Percentiles rank a stretch among this genome's conserved stretches.
Conservation (phyloP, 2,888 invertebrate genomes). For the Hoplodrina ambigua region DNA sequence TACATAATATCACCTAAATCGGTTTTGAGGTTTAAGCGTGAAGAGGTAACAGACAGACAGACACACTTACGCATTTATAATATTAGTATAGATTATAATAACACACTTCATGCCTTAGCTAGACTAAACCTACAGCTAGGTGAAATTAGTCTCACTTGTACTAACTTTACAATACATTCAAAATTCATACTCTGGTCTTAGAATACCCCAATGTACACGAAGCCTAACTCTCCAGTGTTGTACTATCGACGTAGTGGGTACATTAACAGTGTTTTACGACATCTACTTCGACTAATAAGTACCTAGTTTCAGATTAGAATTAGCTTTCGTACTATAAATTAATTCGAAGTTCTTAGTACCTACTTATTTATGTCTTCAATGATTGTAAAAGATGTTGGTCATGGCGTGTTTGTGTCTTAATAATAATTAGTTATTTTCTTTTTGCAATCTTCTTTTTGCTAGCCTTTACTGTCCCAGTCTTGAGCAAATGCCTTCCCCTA, state of each 20-base stretch:
- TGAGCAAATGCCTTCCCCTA: no score
- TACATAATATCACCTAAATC: no score
- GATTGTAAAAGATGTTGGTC: no score
- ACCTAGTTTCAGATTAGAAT: slow-evolving; percentile 50
- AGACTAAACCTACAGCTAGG: background rate
- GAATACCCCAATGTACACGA: slow-evolving; percentile 38
- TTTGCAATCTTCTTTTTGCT: no score
- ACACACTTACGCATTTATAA: no score
- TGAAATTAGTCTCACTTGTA: background rate
- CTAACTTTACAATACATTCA: slow-evolving; percentile 11
- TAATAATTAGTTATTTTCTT: no score
- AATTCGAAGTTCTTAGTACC: slow-evolving; percentile 16
- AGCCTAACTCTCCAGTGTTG: slow-evolving; percentile 46
- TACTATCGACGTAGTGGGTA: slow-evolving; percentile 54
- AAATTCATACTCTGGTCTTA: slow-evolving; percentile 7
- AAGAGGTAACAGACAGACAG: no score
- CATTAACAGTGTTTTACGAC: slow-evolving; percentile 62
- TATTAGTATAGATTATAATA: no score
- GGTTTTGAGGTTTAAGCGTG: no score
- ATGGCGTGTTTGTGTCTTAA: no score
- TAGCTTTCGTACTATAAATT: slow-evolving; percentile 46
- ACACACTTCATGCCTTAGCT: background rate
- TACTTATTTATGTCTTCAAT: background rate
- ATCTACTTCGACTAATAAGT: slow-evolving; percentile 54
- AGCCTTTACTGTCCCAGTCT: no score